Evolutionary conservation across 2,888 invertebrate genomes (phyloP), one percentile per base, ranked within the genome.

Genomic region (Drosophila gaucha): DNA sequence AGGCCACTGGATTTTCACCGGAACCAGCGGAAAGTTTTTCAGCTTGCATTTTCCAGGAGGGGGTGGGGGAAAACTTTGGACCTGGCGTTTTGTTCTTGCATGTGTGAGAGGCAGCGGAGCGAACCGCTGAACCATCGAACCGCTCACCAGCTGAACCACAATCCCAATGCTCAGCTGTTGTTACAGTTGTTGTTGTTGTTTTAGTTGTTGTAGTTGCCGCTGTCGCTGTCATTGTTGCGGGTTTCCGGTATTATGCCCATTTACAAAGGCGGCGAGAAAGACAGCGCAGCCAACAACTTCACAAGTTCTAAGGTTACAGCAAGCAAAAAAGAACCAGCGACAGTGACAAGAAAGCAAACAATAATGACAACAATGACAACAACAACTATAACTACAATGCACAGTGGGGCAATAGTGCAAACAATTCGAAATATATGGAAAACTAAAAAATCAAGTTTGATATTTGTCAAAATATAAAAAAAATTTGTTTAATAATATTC

Each of bases 181-280:
- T 78, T 71, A 60, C 46, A 60, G 60, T 71, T 56, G 54, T 39
- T 64, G 38, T 28, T 49, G 51, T 28, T 6, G 64, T 16, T 59
- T 57, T 63, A n/a, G n/a, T n/a, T 60, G 24, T 59, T 55, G 49
- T 54, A 51, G 30, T 55, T 58, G 63, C 43, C 50, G 65, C 54
- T 46, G 67, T 64, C 60, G 10, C 10, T 3, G 28, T 28, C 10
- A 68, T 59, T 79, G 84, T 80, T 88, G 87, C 73, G 71, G 80
- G 87, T 84, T 88, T 84, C 88, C 84, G 84, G 84, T 86, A 84
- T 86, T 84, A 86, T 88, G 87, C 77, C 74, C 86, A 86, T 86
- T 83, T 83, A 86, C 74, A 83, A 88, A 83, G 67, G 71, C 85
- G 64, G 68, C 80, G 66, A 67, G 79, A 78, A 82, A 72, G 75